Conservation (phyloP, 2,113 vertebrate genomes). For the Holacanthus passer region DNA sequence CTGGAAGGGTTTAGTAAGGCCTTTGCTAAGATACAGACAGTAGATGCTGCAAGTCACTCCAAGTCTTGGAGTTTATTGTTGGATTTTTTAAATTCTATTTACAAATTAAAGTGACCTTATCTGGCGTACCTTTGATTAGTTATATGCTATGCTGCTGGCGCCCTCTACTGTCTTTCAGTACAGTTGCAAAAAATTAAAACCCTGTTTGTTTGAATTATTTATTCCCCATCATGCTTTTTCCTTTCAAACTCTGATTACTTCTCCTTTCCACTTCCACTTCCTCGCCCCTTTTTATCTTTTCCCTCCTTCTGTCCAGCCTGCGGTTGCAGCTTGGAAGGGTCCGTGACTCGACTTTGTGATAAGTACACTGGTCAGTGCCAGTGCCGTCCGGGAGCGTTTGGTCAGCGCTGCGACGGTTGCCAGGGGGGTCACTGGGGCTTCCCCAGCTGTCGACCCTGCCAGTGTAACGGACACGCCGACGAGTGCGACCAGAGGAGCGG, state of each 20-base stretch:
- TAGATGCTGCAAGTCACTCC: too few relatives aligned
- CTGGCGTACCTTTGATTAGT: background rate
- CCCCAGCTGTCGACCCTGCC: slow-evolving; percentile 90
- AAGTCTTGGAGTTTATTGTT: too few relatives aligned
- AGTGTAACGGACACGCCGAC: slow-evolving; percentile 90
- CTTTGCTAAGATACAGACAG: background rate
- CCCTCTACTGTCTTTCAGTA: slow-evolving; percentile 58
- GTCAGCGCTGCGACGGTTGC: slow-evolving; percentile 90
- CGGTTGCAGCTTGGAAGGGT: slow-evolving; percentile 90
- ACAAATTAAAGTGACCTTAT: background rate
- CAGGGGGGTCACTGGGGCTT: slow-evolving; percentile 95
- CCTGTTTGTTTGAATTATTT: background rate
- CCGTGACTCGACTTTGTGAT: slow-evolving; percentile 88
- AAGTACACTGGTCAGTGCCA: slow-evolving; percentile 89
- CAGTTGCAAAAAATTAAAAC: slow-evolving; percentile 5
- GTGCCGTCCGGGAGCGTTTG: slow-evolving; percentile 90
- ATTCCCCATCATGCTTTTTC: background rate
- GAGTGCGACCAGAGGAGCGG: slow-evolving; percentile 89
- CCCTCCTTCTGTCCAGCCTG: slow-evolving; percentile 83
- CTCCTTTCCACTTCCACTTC: background rate
- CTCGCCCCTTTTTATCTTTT: background rate
- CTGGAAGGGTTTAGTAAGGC: background rate
- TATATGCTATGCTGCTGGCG: slow-evolving; percentile 9
- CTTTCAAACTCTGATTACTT: background rate
- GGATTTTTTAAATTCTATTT: too few relatives aligned